phyloP scores from a whole-genome alignment of 2,797 vertebrate species.

The Neopelma chrysocephalum region DNA sequence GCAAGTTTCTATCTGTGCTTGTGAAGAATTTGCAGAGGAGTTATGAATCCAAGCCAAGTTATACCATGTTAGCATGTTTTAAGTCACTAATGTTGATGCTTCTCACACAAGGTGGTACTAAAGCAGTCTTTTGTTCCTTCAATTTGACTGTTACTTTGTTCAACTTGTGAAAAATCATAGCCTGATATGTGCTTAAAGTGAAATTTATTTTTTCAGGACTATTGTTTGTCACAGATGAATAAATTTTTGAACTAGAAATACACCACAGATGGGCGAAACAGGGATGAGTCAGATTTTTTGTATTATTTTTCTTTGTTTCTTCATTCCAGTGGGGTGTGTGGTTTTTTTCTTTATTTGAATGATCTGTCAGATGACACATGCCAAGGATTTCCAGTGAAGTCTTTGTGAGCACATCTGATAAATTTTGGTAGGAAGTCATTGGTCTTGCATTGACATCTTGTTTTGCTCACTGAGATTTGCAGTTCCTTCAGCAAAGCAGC shows the following conservation, averaged over 20 bases:
- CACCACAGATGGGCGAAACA: not conserved
- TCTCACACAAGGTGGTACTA: not conserved
- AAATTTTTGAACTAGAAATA: not conserved
- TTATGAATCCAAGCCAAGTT: not conserved
- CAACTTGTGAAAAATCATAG: not conserved
- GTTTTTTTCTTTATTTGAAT: not conserved
- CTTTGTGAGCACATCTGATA: slow-evolving; percentile 34
- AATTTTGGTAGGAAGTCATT: slow-evolving; percentile 55
- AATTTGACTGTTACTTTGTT: not conserved
- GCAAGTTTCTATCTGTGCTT: not conserved
- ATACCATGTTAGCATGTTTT: not conserved
- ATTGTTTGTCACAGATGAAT: not conserved
- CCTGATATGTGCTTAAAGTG: not conserved
- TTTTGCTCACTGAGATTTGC: slow-evolving; percentile 43
- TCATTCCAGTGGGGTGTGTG: not conserved
- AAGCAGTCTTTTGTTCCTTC: not conserved
- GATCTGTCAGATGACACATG: not conserved
- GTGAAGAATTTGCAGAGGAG: not conserved
- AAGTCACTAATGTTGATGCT: not conserved
- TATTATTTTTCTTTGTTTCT: not conserved
- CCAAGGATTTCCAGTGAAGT: slow-evolving; percentile 12
- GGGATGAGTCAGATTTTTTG: not conserved
- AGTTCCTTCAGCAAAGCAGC: slow-evolving; percentile 39
- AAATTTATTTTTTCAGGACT: not conserved
- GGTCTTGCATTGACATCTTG: slow-evolving; percentile 36